Base-by-base conservation (phyloP, 2,113 vertebrate genomes). In the Peromyscus polionotus region DNA sequence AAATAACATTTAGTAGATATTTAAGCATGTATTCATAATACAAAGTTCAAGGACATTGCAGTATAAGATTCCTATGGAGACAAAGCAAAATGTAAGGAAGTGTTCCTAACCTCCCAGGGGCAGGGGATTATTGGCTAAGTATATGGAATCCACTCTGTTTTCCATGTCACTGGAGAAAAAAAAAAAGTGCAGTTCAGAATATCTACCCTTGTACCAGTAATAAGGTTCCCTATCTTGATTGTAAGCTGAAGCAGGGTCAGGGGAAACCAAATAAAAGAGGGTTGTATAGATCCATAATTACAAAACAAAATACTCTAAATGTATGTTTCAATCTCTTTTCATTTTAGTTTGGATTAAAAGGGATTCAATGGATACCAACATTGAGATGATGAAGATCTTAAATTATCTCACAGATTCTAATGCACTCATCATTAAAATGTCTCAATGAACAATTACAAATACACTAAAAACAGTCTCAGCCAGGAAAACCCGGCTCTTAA, bases 331-430 rank as follows among this genome's bases (percentile, higher is more conserved):
- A 17, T 61, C 14, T 28, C n/a, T 31, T 42, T 65, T 28, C 26
- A 85, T 31, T 63, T 85, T 65, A 85, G 3, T 45, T 85, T 28
- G 45, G 4, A 89, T 87, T 83, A 59, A 14, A 72, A 4, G 36
- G 1, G 4, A 31, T 36, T 70, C 31, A 87, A 7, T 65, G 39
- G 5, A 63, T 24, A 85, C 9, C 26, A 76, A 51, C 3, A 39
- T 4, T 67, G 14, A 36, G 2, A 28, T 90, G 61, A 59, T 0
- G 36, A 9, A 61, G 5, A 42, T 17, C 3, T 86, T 79, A 57
- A 31, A n/a, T 76, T 88, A 84, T 67, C 85, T 93, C 22, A 65
- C 10, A 48, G 76, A 75, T 45, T 57, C 83, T 39, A 68, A 93
- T 63, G 59, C 3, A 31, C 7, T 5, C 31, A 48, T 12, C 22